Base-by-base conservation (phyloP, 2,113 vertebrate genomes). In the Axis porcinus region DNA sequence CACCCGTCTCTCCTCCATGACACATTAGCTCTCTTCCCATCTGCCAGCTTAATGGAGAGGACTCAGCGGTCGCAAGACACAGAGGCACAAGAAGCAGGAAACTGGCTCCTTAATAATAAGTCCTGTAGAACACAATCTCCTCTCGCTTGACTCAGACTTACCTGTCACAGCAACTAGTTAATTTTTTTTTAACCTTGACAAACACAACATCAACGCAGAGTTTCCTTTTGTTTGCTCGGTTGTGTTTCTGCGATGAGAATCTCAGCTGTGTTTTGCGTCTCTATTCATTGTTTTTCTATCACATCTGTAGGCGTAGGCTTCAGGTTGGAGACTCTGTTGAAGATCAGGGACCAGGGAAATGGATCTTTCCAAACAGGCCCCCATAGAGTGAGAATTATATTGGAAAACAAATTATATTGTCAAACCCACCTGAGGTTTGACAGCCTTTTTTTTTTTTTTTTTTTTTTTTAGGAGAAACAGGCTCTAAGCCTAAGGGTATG, bases 381-480 rank as follows among this genome's bases (percentile, higher is more conserved):
- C 64, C 4, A 30, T 17, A 45, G 33, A 45, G 36, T 81, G 40
- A 55, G 12, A 87, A 92, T 95, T 95, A 43, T 43, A 90, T 45
- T 50, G 43, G 55, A 81, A 97, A 96, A 50, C 19, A 95, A 96
- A 96, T 82, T 55, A 36, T 55, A 36, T n/a, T 83, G 81, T 83
- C 33, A 83, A 83, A 55, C 10, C 7, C 13, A 90, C 30, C 58
- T 87, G 36, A 43, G 14, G 55, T 94, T 70, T 93, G 64, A 58
- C 19, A 79, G 47, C 2, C 27, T 87, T 89, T 90, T 88, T 52
- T 5, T n/a, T n/a, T n/a, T n/a, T 74, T 36, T 70, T 36, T 36
- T 57, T n/a, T 90, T 85, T 55, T 3, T 70, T 25, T 23, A 83
- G 16, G 54, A 95, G 52, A 89, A 96, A 82, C 28, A 79, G 83